Base-by-base conservation (phyloP, 1,140 invertebrate species). In the Thereuonema tuberculata region DNA sequence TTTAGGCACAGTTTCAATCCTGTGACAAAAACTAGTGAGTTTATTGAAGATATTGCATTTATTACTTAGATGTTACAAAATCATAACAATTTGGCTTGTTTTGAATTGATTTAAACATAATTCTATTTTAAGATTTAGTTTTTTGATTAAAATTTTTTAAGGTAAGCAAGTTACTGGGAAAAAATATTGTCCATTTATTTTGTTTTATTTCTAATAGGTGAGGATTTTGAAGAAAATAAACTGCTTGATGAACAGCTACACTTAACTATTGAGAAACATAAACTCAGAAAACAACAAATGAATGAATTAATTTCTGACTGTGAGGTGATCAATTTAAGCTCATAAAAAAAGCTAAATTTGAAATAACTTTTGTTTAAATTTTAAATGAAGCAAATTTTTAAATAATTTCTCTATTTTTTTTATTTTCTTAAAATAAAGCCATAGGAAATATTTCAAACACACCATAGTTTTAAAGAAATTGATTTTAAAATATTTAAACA, bases 21-120 rank as follows among this genome's bases (percentile, higher is more conserved):
- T 3, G 26, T 55, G 14, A 27, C 53, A 26, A 55, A 55, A 55
- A 17, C 53, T 5, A 55, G 53, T 55, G 27, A 55, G 53, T 29
- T n/a, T 50, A 12, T 50, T 21, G 21, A 12, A 12, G 48, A 43
- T 43, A 43, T 12, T 12, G n/a, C n/a, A 43, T 12, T 43, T 43
- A n/a, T n/a, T n/a, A n/a, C n/a, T n/a, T n/a, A n/a, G n/a, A n/a
- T n/a, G n/a, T n/a, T n/a, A n/a, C n/a, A n/a, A n/a, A n/a, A n/a
- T n/a, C n/a, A n/a, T n/a, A n/a, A n/a, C n/a, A n/a, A n/a, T n/a
- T n/a, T n/a, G n/a, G n/a, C n/a, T n/a, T n/a, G n/a, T n/a, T n/a
- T n/a, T n/a, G n/a, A n/a, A n/a, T n/a, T n/a, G n/a, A n/a, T n/a
- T n/a, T n/a, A n/a, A n/a, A n/a, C n/a, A n/a, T n/a, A n/a, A n/a